Evolutionary conservation across 1,140 invertebrate species (phyloP), one percentile per base, ranked within the genome.

Genomic region (Nixonia krombeini): DNA sequence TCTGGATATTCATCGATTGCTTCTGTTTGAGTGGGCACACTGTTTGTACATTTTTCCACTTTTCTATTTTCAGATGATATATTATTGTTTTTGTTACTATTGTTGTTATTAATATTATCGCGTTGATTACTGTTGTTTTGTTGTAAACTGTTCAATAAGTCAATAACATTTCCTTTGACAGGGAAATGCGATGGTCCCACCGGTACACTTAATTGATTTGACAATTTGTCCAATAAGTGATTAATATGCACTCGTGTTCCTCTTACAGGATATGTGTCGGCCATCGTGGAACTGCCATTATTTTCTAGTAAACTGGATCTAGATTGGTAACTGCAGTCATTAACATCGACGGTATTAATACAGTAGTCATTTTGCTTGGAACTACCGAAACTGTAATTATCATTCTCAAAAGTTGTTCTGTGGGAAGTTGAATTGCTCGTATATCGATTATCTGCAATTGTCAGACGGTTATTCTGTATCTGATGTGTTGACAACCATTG

Each of bases 171-270:
- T 40, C 56, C 70, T 38, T 65, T 76, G 35, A 75, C 67, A 0
- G 79, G 75, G 7, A 73, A 61, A 25, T 28, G 61, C 16, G 40
- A 45, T 0, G 69, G 63, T 15, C 53, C 70, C 1, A 63, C 16
- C 0, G 78, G 68, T 1, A 50, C 23, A n/a, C 51, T 58, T 2
- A 80, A 40, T 18, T 79, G 74, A 8, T 72, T 65, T 4, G 78
- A 77, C 7, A 84, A 47, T 38, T 84, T 80, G n/a, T 83, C 79
- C 1, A 84, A 65, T 7, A 84, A 61, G 46, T 83, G 79, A 65
- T 70, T 80, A 53, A 84, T 83, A 28, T 82, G 79, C 8, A 78
- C 64, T 69, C 73, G 76, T 1, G 81, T 76, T 42, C 81, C 82
- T 21, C 73, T 75, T 18, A 62, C 47, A 2, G 81, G 80, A 52